Evolutionary conservation across 2,888 invertebrate species (phyloP).

Genomic region (Mechanitis mazaeus): DNA sequence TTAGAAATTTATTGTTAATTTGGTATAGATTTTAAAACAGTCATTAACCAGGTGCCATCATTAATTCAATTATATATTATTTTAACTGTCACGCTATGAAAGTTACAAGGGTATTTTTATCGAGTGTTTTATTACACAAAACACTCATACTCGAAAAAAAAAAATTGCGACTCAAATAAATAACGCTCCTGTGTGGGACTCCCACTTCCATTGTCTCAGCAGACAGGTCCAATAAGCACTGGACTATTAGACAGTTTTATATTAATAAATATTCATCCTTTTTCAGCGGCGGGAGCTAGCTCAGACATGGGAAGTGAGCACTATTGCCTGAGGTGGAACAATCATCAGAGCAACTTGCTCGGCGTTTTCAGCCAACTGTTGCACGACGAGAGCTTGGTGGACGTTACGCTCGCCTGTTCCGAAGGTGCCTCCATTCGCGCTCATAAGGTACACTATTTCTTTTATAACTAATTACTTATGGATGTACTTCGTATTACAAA

Average conservation of each 20-base stretch:
- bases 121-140: too few species aligned
- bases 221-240: too few species aligned
- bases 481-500: too few species aligned
- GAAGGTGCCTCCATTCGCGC: conserved; percentile 96
- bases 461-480: neutral
- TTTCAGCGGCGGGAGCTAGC: conserved; percentile 86
- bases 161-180: too few species aligned
- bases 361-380: conserved; percentile 97
- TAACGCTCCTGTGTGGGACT: too few species aligned
- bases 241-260: neutral
- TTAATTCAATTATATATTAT: conserved; percentile 1
- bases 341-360: conserved; percentile 98
- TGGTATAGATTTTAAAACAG: neutral
- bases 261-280: neutral
- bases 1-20: too few species aligned
- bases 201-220: too few species aligned
- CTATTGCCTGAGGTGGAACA: conserved; percentile 99
- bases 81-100: too few species aligned
- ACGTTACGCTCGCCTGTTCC: conserved; percentile 97
- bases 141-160: too few species aligned
- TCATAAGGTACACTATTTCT: conserved; percentile 80
- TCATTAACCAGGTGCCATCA: neutral
- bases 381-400: conserved; percentile 96
- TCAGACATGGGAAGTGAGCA: conserved; percentile 99
- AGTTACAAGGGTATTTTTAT: too few species aligned